phyloP scores from a whole-genome alignment of 2,888 invertebrate species.

The Trilocha varians region DNA sequence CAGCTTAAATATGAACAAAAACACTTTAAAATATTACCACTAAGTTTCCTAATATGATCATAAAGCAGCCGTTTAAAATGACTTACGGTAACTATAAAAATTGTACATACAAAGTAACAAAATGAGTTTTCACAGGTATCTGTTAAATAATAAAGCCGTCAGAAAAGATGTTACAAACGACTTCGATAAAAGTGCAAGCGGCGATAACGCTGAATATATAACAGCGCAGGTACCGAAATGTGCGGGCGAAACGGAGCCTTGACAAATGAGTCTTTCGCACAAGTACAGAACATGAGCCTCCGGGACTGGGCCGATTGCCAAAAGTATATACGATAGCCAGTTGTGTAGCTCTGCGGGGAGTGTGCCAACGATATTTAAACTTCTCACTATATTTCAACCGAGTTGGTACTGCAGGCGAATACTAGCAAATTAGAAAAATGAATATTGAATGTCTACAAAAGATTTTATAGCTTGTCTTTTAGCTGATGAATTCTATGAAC shows the following conservation, averaged over 20 bases:
- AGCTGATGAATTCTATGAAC: slow-evolving; percentile 11
- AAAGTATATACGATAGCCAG: slow-evolving; percentile 20
- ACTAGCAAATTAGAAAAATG: slow-evolving; percentile 6
- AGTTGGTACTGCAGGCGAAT: slow-evolving; percentile 16
- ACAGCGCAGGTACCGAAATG: background rate
- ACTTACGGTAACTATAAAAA: background rate
- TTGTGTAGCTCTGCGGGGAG: slow-evolving; percentile 14
- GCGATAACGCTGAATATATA: slow-evolving; percentile 3
- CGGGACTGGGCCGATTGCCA: slow-evolving; percentile 26
- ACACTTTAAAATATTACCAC: too few species aligned
- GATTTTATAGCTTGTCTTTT: slow-evolving; percentile 15
- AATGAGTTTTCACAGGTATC: background rate
- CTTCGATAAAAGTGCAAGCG: background rate
- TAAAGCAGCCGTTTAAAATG: background rate
- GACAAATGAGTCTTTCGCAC: slow-evolving; percentile 17
- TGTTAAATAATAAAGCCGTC: slow-evolving; percentile 1
- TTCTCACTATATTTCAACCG: slow-evolving; percentile 14
- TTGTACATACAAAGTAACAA: background rate
- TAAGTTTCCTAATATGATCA: too few species aligned
- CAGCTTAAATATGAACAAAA: too few species aligned
- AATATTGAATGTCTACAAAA: slow-evolving; percentile 10
- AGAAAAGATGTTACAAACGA: too few species aligned
- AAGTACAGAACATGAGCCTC: slow-evolving; percentile 13
- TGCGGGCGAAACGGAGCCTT: slow-evolving; percentile 7
- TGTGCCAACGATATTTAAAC: slow-evolving; percentile 24